Base-by-base conservation (phyloP, 2,113 vertebrate genomes). In the Peucedramus taeniatus region DNA sequence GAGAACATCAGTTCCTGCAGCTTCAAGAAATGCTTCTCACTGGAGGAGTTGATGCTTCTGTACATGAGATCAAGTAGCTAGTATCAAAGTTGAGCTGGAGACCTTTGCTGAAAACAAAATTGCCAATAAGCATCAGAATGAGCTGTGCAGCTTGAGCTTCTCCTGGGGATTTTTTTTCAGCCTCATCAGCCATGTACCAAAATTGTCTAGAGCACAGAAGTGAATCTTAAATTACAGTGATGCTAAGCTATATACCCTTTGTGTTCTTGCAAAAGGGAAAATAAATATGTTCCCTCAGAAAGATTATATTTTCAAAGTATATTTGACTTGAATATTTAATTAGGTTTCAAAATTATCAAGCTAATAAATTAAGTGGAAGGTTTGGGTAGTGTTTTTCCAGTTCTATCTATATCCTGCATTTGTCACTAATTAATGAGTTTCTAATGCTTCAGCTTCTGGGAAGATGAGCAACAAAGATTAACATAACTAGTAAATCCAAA, bases 401-500 rank as follows among this genome's bases (percentile, higher is more conserved):
- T 96, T 96, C 94, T 97, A 96, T 94, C 93, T 94, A 94, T 96
- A 96, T 96, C 96, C 79, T 95, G 93, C 95, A 86, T 97, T 96
- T 84, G 91, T 85, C 82, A 84, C 94, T 96, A 96, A 93, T 98
- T 96, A 97, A 96, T 96, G 88, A 94, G 89, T 87, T 94, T 89
- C 78, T 96, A 94, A 90, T 83, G 96, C 94, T 86, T 94, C 95
- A 96, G 96, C 93, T 95, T 95, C 95, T 93, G 88, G 59, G 93
- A 89, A 95, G 97, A 97, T 97, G 96, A 97, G 87, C 91, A 96
- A 95, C 94, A 94, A 94, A 87, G 93, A 92, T 97, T 96, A 97
- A 92, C 84, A 90, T 96, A 96, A 96, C 96, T 92, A 94, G 79
- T 97, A 93, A 96, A 93, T 96, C 64, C 3, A 51, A 92, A 94